Base-by-base conservation (phyloP, 2,113 vertebrate genomes). In the Equus przewalskii region DNA sequence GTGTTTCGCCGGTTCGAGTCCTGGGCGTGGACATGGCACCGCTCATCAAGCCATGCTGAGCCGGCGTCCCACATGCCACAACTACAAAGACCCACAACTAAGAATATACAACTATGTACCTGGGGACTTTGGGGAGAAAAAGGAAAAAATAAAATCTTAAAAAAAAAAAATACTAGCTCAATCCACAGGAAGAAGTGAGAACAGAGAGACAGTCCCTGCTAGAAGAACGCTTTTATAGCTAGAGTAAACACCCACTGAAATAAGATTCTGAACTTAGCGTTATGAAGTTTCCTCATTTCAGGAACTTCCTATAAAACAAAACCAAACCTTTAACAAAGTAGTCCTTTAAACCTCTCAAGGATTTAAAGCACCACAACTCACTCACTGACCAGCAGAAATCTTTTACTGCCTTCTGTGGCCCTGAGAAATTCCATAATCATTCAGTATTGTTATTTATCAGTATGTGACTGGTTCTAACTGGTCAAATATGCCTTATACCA, bases 251-350 rank as follows among this genome's bases (percentile, higher is more conserved):
- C 4, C 54, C 22, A 86, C 22, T 72, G 33, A 91, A 65, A 75
- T 67, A 73, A 93, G 67, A 92, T 62, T 67, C 69, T 81, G 81
- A 92, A 76, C 56, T 28, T 75, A 33, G 21, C 60, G 79, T 84
- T 41, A 92, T 69, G 69, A 94, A 80, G 76, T 49, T 69, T 49
- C 70, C 44, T 81, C 67, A 76, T 80, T 75, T 73, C 58, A 96
- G 65, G 67, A 75, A 73, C 18, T 91, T 51, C 51, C 60, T 64
- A 28, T 51, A 79, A 95, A 94, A 82, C 69, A 83, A 94, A 80
- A 88, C 12, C 82, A 80, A 73, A 87, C 56, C 79, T 41, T 41
- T 60, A 81, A 82, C 6, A 54, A 93, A 89, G 28, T 26, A 64
- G 51, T 56, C 56, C 49, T 88, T 96, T 60, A 92, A 70, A 83